Evolutionary conservation across 2,797 vertebrate species (phyloP).

Genomic region (Decapterus maruadsi): DNA sequence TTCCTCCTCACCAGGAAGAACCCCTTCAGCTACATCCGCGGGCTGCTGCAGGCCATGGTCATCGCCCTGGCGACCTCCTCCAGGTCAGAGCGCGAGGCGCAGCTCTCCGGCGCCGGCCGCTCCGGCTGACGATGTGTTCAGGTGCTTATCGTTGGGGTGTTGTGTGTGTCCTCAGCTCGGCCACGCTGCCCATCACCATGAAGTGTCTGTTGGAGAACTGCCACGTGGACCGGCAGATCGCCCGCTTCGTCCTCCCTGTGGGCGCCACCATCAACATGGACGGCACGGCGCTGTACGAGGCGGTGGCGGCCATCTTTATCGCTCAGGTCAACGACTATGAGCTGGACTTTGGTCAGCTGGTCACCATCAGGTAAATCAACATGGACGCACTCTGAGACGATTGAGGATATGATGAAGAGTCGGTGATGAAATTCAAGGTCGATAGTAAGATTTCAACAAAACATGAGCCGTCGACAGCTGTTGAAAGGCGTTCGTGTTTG

Average conservation of each 20-base stretch:
- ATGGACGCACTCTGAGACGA: not conserved
- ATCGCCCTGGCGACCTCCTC: slow-evolving; percentile 93
- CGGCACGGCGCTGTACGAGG: slow-evolving; percentile 91
- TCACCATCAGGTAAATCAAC: slow-evolving; percentile 89
- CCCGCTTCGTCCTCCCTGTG: slow-evolving; percentile 90
- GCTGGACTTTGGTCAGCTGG: slow-evolving; percentile 91
- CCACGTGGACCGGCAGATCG: slow-evolving; percentile 88
- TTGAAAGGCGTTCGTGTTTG: too few relatives aligned
- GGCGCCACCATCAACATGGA: slow-evolving; percentile 95
- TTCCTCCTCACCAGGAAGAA: slow-evolving; percentile 90
- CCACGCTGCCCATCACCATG: slow-evolving; percentile 93
- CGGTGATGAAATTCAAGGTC: too few relatives aligned
- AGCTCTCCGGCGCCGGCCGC: not conserved
- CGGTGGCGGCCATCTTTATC: slow-evolving; percentile 92
- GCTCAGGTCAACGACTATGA: slow-evolving; percentile 93
- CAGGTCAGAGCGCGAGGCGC: slow-evolving; percentile 80
- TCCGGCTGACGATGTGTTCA: not conserved
- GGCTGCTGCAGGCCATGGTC: slow-evolving; percentile 92
- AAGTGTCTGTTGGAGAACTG: slow-evolving; percentile 95
- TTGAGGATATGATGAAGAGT: too few relatives aligned
- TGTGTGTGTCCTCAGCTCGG: slow-evolving; percentile 83
- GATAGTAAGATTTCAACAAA: too few relatives aligned
- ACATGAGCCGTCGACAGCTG: too few relatives aligned
- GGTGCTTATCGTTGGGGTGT: not conserved
- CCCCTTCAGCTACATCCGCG: slow-evolving; percentile 89